Base-by-base conservation (phyloP, 2,888 invertebrate genomes). In the Sicus ferrugineus region DNA sequence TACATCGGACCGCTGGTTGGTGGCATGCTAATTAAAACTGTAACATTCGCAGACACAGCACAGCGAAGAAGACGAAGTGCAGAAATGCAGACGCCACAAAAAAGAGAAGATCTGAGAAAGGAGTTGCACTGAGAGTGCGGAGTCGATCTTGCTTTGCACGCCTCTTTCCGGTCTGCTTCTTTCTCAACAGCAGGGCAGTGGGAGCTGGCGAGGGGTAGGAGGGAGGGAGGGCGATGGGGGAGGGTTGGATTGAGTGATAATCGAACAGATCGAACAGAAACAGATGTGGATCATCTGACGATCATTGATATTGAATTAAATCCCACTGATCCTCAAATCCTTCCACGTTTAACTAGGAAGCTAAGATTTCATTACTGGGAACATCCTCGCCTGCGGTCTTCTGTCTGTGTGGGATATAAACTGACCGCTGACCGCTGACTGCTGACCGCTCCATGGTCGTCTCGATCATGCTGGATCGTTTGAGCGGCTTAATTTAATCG, bases 11-110 rank as follows among this genome's bases (percentile, higher is more conserved):
- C 56, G 21, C 46, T 56, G 2, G 56, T 30, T 30, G 66, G 30
- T 50, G 42, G 30, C 21, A 28, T 68, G 68, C 54, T 68, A 68
- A 68, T 68, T 68, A 62, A 68, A 68, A 68, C 61, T 68, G 62
- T 62, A 68, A 62, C 68, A 50, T 54, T 56, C 26, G 38, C 26
- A 50, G 48, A 63, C 63, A 30, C 63, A 50, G 50, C n/a, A 14
- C 38, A 16, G 50, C 21, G 23, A 21, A 52, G 23, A 52, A 16
- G 1, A 19, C n/a, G 50, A 5, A 3, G 50, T 21, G 21, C 5
- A 52, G 50, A 58, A 34, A 38, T 23, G 34, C 59, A 59, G 34
- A 59, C 59, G 59, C 59, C 59, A 59, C 59, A 59, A 34, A 34
- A n/a, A 9, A 38, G 38, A 7, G 31, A 59, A 59, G 34, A 64